A percentile compares a stretch with the other conserved stretches of the same genome.
These are phyloP conservation scores for Malurus elegans DNA, from an alignment of 2,113 vertebrate genomes.

Conservation along the genomic window DNA sequence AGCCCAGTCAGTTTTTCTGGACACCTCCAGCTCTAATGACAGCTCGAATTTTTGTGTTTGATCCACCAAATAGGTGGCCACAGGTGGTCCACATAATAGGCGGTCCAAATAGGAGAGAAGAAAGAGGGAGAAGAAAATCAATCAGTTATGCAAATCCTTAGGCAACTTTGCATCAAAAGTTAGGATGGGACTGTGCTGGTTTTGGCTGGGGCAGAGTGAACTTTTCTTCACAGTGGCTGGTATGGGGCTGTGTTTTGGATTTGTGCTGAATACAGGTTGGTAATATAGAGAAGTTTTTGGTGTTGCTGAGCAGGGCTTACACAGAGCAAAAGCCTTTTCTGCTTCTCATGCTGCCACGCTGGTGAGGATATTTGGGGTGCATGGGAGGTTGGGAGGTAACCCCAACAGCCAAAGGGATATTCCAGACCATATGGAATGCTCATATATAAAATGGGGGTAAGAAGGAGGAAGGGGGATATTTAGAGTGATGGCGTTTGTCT, in stretches of 20 bases:
- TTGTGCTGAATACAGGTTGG: neutral
- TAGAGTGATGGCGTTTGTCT: fast-evolving
- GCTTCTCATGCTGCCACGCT: fast-evolving
- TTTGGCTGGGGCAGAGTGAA: neutral
- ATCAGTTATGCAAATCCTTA: neutral
- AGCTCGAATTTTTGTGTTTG: neutral
- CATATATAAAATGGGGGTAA: neutral
- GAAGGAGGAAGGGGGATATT: neutral
- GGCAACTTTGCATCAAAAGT: neutral
- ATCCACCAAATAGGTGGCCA: neutral
- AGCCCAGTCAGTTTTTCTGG: neutral
- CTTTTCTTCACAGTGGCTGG: neutral
- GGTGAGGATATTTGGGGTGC: neutral
- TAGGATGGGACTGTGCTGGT: neutral
- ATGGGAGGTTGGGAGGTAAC: fast-evolving
- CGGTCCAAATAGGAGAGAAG: neutral
- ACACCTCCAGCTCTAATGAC: neutral
- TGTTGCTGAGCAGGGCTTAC: neutral
- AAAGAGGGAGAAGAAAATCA: neutral
- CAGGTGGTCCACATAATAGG: neutral
- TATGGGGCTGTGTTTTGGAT: neutral
- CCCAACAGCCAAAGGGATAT: neutral
- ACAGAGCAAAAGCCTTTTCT: neutral
- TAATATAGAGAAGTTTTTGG: neutral
- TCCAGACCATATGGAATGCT: neutral